phyloP scores from a whole-genome alignment of 2,888 invertebrate species.

The Timandra comae region DNA sequence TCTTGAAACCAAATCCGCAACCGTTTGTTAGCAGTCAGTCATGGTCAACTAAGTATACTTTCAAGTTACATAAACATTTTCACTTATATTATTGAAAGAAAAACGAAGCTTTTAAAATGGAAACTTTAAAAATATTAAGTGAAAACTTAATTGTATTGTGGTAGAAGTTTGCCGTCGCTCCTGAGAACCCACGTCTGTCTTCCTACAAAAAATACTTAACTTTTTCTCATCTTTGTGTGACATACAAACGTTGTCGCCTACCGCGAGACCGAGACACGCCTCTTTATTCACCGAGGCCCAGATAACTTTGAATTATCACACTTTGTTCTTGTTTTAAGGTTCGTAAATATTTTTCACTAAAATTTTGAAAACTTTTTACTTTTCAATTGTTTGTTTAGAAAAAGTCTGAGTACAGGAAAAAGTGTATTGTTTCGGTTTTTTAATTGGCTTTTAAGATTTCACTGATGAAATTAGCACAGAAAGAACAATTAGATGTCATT shows the following conservation, averaged over 20 bases:
- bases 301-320: slow-evolving; percentile 44
- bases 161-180: too few relatives aligned
- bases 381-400: slow-evolving; percentile 14
- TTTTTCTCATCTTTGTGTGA: slow-evolving; percentile 9
- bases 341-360: slow-evolving; percentile 28
- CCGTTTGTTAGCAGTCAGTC: too few relatives aligned
- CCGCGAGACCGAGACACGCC: background rate
- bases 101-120: too few relatives aligned
- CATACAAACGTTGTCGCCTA: background rate
- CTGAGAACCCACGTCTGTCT: background rate
- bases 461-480: too few relatives aligned
- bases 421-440: background rate
- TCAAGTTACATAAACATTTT: too few relatives aligned
- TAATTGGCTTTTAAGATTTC: background rate
- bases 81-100: too few relatives aligned
- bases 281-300: slow-evolving; percentile 23
- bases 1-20: too few relatives aligned
- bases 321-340: slow-evolving; percentile 42
- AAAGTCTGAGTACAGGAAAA: background rate
- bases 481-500: too few relatives aligned
- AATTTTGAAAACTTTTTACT: slow-evolving; percentile 23
- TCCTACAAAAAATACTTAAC: slow-evolving; percentile 6
- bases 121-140: too few relatives aligned
- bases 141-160: too few relatives aligned
- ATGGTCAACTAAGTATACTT: too few relatives aligned